These are phyloP conservation scores for Megalopta genalis DNA, from an alignment of 1,140 invertebrate species.

Conservation along the genomic window DNA sequence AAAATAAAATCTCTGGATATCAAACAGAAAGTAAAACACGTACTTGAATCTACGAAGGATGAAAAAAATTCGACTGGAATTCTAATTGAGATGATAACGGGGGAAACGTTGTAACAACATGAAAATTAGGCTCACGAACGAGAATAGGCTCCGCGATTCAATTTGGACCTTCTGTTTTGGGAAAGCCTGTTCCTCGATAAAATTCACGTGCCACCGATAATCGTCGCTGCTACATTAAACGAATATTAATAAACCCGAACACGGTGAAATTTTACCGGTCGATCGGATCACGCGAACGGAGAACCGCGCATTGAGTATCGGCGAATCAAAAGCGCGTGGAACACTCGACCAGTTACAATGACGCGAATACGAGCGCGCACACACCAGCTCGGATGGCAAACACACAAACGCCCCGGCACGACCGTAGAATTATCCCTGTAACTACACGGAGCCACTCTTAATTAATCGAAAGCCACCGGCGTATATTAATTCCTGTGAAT, in stretches of 20 bases:
- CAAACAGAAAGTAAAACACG: too few relatives aligned
- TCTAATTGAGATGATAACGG: too few relatives aligned
- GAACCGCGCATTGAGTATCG: too few relatives aligned
- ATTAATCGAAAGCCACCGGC: conserved; percentile 4
- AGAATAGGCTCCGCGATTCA: too few relatives aligned
- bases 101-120: too few relatives aligned
- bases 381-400: too few relatives aligned
- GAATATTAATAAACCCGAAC: conserved; percentile 5
- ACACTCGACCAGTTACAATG: conserved; percentile 8
- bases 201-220: neutral
- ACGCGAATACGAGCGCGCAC: neutral
- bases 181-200: neutral
- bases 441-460: neutral
- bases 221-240: conserved; percentile 5
- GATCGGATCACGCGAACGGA: neutral
- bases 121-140: too few relatives aligned
- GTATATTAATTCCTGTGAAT: neutral
- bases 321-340: neutral
- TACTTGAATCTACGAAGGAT: too few relatives aligned
- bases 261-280: conserved; percentile 15
- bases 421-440: neutral
- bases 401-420: neutral
- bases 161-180: neutral
- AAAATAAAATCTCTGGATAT: too few relatives aligned
- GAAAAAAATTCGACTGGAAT: too few relatives aligned